Conservation (phyloP, 2,888 invertebrate species). For the Helicoverpa assulta region DNA sequence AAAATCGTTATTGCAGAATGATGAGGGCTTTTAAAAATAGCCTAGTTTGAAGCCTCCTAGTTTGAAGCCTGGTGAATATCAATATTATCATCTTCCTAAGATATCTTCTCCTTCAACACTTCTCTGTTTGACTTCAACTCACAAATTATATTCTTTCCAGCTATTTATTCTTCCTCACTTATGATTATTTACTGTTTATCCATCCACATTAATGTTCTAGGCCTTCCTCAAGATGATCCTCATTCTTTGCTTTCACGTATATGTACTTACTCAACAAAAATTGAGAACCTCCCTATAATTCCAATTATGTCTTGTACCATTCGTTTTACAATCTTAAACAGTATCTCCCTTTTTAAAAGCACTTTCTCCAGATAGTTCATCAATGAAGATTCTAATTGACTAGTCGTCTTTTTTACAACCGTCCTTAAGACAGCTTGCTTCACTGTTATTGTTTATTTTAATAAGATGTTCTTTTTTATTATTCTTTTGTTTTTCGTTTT, state of each 20-base stretch:
- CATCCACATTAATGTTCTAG: no score
- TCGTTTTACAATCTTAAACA: conserved; percentile 16
- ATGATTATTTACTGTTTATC: no score
- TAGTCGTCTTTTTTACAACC: conserved; percentile 28
- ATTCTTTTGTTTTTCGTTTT: conserved; percentile 8
- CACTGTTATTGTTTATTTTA: conserved; percentile 40
- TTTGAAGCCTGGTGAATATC: background rate
- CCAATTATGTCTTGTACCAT: conserved; percentile 11
- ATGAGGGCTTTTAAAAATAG: background rate
- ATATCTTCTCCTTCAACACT: no score
- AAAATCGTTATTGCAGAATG: background rate
- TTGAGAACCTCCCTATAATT: background rate
- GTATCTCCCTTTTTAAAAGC: conserved; percentile 8
- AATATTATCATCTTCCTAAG: background rate
- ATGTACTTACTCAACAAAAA: no score
- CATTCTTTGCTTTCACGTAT: no score
- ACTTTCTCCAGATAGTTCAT: conserved; percentile 30
- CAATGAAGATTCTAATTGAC: conserved; percentile 39
- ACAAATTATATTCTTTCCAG: no score
- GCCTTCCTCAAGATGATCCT: no score
- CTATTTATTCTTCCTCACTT: no score
- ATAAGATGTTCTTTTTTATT: conserved; percentile 13
- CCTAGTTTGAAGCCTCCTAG: no score
- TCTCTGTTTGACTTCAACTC: no score
- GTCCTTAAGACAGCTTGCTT: conserved; percentile 7